A percentile compares a stretch with the other conserved stretches of the same genome.
Evolutionary conservation across 2,797 vertebrate genomes (phyloP).

Genomic region (Danio choprae): DNA sequence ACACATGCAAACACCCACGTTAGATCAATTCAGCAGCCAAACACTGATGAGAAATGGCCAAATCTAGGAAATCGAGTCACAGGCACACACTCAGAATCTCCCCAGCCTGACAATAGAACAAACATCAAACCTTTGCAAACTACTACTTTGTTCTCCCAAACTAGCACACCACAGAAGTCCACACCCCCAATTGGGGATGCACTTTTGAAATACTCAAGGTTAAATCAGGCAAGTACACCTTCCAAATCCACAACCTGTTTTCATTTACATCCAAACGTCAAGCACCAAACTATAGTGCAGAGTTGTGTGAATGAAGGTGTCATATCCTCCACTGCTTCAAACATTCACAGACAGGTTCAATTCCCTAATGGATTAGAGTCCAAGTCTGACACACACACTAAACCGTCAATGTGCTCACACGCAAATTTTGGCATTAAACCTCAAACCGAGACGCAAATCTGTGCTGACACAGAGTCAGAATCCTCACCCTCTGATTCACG

Average conservation of each 20-base stretch:
- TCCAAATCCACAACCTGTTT: slow-evolving; percentile 21
- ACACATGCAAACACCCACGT: neutral
- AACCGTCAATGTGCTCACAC: slow-evolving; percentile 46
- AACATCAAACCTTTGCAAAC: slow-evolving; percentile 19
- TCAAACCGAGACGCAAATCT: slow-evolving; percentile 51
- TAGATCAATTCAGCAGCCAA: neutral
- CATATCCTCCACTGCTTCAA: slow-evolving; percentile 35
- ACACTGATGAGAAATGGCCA: slow-evolving; percentile 4
- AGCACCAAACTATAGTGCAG: slow-evolving; percentile 42
- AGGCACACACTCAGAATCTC: neutral
- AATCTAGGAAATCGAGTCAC: slow-evolving; percentile 3
- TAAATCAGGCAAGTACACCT: slow-evolving; percentile 42
- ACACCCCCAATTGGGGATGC: slow-evolving; percentile 39
- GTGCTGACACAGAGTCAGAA: slow-evolving; percentile 51
- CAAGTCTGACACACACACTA: slow-evolving; percentile 38
- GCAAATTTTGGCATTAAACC: slow-evolving; percentile 46
- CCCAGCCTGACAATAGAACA: neutral
- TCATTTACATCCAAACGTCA: slow-evolving; percentile 25
- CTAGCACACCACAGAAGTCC: slow-evolving; percentile 10
- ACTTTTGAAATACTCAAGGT: slow-evolving; percentile 61
- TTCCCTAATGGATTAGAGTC: slow-evolving; percentile 53
- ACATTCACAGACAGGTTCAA: slow-evolving; percentile 34
- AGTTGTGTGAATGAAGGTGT: slow-evolving; percentile 37
- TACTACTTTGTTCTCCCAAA: slow-evolving; percentile 12
- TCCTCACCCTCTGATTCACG: slow-evolving; percentile 35